Conservation (phyloP, 2,113 vertebrate genomes). For the Indri indri region DNA sequence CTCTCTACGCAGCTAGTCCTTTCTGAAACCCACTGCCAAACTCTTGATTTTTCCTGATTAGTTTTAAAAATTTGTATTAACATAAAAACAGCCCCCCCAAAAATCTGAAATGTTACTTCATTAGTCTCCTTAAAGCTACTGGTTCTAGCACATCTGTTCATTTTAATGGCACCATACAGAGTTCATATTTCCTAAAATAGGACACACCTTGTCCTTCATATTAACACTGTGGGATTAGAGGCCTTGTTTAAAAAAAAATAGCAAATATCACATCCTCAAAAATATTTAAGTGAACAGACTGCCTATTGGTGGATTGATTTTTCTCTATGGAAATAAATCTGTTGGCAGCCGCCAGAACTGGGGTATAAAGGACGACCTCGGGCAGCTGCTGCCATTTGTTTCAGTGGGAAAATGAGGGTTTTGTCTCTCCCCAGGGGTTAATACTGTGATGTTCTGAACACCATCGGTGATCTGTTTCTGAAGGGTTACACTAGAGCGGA, state of each 20-base stretch:
- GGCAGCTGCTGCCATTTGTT: slow-evolving; percentile 52
- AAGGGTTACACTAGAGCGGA: slow-evolving; percentile 64
- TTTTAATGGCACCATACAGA: slow-evolving; percentile 30
- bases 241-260: background rate
- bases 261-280: slow-evolving; percentile 1
- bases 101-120: slow-evolving; percentile 49
- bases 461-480: slow-evolving; percentile 47
- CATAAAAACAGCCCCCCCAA: slow-evolving; percentile 22
- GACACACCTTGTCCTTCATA: background rate
- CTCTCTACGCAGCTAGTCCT: background rate
- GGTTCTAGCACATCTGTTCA: slow-evolving; percentile 54
- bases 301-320: slow-evolving; percentile 39
- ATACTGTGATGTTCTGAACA: background rate
- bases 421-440: slow-evolving; percentile 57
- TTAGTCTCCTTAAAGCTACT: slow-evolving; percentile 14
- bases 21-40: slow-evolving; percentile 57
- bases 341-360: background rate
- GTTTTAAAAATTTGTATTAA: slow-evolving; percentile 52
- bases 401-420: slow-evolving; percentile 32
- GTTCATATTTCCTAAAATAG: background rate
- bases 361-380: slow-evolving; percentile 36
- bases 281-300: slow-evolving; percentile 18
- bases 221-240: background rate
- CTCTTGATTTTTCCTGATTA: slow-evolving; percentile 42
- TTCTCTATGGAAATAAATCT: slow-evolving; percentile 50